These are phyloP conservation scores for Nomada fucata DNA, from an alignment of 2,888 invertebrate genomes.

Conservation along the genomic window DNA sequence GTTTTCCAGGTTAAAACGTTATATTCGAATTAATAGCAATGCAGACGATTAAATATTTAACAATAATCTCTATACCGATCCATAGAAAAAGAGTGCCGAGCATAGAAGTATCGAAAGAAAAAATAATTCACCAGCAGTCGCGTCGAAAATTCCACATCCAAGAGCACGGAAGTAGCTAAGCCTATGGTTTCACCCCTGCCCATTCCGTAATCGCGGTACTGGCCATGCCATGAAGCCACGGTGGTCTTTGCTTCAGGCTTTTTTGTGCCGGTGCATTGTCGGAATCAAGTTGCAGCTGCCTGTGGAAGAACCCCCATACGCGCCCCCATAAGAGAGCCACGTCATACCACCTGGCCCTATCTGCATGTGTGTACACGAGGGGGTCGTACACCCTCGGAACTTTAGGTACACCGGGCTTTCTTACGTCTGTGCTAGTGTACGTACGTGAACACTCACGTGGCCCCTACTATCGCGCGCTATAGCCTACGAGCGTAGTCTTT, in stretches of 20 bases:
- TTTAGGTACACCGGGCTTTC: conserved; percentile 64
- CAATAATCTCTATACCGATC: too few species aligned
- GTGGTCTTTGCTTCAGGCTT: conserved; percentile 66
- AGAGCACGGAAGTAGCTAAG: conserved; percentile 51
- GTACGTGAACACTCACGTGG: background rate
- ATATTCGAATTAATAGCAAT: too few species aligned
- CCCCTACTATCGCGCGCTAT: background rate
- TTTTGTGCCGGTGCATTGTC: conserved; percentile 79
- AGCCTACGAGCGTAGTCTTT: conserved; percentile 10
- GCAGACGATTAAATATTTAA: too few species aligned
- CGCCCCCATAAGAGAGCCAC: conserved; percentile 81
- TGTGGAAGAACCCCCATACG: conserved; percentile 81
- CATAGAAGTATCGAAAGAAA: too few species aligned
- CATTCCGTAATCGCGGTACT: conserved; percentile 58
- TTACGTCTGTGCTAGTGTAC: conserved; percentile 23
- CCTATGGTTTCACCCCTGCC: conserved; percentile 54
- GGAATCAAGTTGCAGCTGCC: conserved; percentile 79
- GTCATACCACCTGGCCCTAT: conserved; percentile 83
- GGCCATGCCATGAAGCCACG: conserved; percentile 59
- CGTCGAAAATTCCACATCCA: background rate
- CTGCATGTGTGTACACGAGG: conserved; percentile 72
- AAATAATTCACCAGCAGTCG: too few species aligned
- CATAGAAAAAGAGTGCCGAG: too few species aligned
- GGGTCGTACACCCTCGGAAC: conserved; percentile 60
- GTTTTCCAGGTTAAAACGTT: too few species aligned